Base-by-base conservation (phyloP, 2,797 vertebrate genomes). In the Tolypeutes matacus region DNA sequence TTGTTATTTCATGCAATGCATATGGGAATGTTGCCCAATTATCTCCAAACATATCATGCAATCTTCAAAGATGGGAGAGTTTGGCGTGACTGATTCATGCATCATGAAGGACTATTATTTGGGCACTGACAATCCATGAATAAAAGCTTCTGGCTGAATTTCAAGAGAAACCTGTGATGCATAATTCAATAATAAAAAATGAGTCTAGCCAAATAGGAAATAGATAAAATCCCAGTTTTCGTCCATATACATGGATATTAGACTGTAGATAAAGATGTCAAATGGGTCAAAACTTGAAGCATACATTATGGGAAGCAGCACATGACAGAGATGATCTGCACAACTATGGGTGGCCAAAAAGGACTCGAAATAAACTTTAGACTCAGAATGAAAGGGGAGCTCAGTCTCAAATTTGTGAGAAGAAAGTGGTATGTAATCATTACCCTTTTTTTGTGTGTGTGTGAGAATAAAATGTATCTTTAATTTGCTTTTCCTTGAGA, bases 141-240 rank as follows among this genome's bases (percentile, higher is more conserved):
- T 92, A 95, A 96, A 96, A 95, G n/a, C 76, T 95, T 76, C 78
- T 96, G 95, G 92, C 95, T 94, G 60, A 75, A 95, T 97, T 96
- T 96, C 93, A 97, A 93, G 77, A 95, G 69, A 94, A 90, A 92
- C 39, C 88, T 96, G 75, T 95, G 51, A 95, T 29, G 3, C 78
- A 67, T 64, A 89, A 88, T 84, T 96, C 91, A 95, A 95, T 94
- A 89, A 77, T 56, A 93, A 65, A 69, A 87, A 96, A 76, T 76
- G 49, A 92, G 64, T 86, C 95, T 88, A 95, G 89, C 90, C 73
- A 97, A 95, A 83, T 10, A 96, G 53, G 20, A 96, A 95, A 96
- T 96, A 94, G 65, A 86, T 94, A 86, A 91, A 95, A 88, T 92
- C 23, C 13, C 36, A 93, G 93, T 92, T 84, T 46, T 84, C 92